These are phyloP conservation scores for Fissipunctia ypsillon DNA, from an alignment of 2,888 invertebrate genomes.

Conservation along the genomic window DNA sequence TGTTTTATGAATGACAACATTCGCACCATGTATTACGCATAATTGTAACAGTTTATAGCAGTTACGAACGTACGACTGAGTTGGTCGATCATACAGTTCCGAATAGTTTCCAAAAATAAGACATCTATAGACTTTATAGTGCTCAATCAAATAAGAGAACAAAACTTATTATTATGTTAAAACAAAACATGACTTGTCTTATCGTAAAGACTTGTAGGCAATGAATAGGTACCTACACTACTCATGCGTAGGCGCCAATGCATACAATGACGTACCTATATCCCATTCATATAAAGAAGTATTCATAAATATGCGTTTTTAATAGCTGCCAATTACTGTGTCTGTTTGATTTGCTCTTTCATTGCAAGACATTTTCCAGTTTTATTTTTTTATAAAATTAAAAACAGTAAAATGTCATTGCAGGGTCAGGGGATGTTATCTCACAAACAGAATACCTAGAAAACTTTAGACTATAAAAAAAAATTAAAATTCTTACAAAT, in stretches of 20 bases:
- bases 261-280: conserved; percentile 7
- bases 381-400: not conserved
- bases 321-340: not conserved
- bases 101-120: not conserved
- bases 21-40: not conserved
- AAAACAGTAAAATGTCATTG: not conserved
- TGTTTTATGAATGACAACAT: not conserved
- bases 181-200: not conserved
- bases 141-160: not conserved
- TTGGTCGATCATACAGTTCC: not conserved
- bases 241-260: conserved; percentile 18
- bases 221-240: not conserved
- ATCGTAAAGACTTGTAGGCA: not conserved
- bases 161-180: not conserved
- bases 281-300: not conserved
- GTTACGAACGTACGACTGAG: not conserved
- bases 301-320: conserved; percentile 11
- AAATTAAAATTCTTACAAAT: not conserved
- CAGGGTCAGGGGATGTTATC: not conserved
- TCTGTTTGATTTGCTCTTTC: not conserved
- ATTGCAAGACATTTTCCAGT: not conserved
- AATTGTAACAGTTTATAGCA: not conserved
- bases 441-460: not conserved
- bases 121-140: not conserved
- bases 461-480: not conserved